Evolutionary conservation across 2,888 invertebrate species (phyloP), one percentile per base, ranked within the genome.

Genomic region (Leistus spinibarbis): DNA sequence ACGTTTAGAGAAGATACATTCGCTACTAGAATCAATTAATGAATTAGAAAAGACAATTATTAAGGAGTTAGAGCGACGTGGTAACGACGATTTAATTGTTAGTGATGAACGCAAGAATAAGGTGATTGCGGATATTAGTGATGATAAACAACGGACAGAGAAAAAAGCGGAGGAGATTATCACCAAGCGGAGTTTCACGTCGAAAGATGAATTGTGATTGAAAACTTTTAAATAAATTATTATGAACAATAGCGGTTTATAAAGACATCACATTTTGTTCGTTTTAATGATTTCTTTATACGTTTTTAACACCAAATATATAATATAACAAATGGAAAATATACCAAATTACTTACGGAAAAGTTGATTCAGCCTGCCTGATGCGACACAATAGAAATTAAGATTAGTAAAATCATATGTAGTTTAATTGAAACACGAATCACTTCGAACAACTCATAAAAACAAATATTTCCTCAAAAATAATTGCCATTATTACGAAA

Each of bases 21-120:
- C 80, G 40, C 77, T 80, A 70, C 77, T 80, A 67, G 79, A 79
- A 65, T 79, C 78, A 19, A 79, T 79, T 54, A 79, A 76, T 69
- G 78, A 79, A 71, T 78, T 80, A 68, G 79, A 79, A 68, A 79
- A 77, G 68, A 78, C 79, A 72, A 79, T 79, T 74, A 78, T 78
- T 54, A 78, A 79, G 75, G 80, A 79, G 76, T 70, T 79, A 66
- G 79, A 79, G 76, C 72, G 77, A 67, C 67, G 57, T 40, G 69
- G 70, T 22, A 78, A 77, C 57, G 81, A 81, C 76, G 81, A 81
- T 78, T 79, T 81, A 77, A 78, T 82, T 22, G 78, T 81, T 69
- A 80, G 78, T 68, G 80, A 79, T 64, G 79, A 78, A 66, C 75
- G 77, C 64, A 77, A 77, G 13, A 77, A 78, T 60, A 77, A 76